Evolutionary conservation across 2,113 vertebrate genomes (phyloP).

Genomic region (Siphamia tubifer): DNA sequence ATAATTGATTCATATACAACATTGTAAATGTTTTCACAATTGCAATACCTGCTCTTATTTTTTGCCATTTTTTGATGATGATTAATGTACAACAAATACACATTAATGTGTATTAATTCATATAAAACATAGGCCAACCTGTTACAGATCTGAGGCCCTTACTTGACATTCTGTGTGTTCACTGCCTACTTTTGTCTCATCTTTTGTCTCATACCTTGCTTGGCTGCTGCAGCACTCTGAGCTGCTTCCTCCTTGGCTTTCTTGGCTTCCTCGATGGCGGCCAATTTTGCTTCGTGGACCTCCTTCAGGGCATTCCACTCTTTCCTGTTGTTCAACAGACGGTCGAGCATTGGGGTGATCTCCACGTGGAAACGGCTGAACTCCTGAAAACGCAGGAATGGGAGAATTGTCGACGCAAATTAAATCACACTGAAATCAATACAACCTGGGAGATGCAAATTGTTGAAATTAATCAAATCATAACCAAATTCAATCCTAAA

Average conservation of each 20-base stretch:
- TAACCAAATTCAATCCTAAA: background rate
- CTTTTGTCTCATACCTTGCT: conserved; percentile 61
- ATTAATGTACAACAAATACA: too few species aligned
- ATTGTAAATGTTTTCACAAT: too few species aligned
- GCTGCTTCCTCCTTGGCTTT: conserved; percentile 71
- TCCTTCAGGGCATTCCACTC: conserved; percentile 84
- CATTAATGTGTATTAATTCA: too few species aligned
- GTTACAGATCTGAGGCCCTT: too few species aligned
- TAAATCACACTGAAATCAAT: background rate
- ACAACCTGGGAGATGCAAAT: background rate
- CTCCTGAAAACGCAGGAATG: conserved; percentile 68
- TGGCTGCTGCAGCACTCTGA: conserved; percentile 10
- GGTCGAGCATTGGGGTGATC: conserved; percentile 84
- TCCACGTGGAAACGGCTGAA: conserved; percentile 83
- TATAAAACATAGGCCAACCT: too few species aligned
- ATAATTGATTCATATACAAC: too few species aligned
- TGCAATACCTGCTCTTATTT: too few species aligned
- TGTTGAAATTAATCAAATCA: background rate
- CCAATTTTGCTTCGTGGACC: conserved; percentile 79
- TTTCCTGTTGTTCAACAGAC: conserved; percentile 84
- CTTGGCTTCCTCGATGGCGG: conserved; percentile 71
- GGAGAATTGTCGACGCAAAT: background rate
- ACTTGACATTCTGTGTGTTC: too few species aligned
- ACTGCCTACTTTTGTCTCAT: too few species aligned
- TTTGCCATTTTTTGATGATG: too few species aligned